Base-by-base conservation (phyloP, 2,113 vertebrate genomes). In the Psittacus erithacus region DNA sequence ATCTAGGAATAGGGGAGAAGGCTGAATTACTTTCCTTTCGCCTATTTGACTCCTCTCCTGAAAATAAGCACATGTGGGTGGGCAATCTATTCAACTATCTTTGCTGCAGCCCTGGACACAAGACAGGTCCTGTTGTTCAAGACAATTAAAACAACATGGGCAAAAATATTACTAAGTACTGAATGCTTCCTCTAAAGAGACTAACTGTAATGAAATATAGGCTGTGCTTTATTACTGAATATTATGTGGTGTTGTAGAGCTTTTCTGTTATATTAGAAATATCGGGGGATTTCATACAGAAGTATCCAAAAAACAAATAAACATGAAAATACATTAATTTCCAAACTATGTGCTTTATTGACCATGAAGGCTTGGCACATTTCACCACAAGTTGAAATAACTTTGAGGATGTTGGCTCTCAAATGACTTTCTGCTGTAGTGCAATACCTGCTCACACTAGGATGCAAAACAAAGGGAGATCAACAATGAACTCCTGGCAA, bases 61-160 rank as follows among this genome's bases (percentile, higher is more conserved):
- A 79, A 70, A 47, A 0, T 2, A 82, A 70, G 38, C 31, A 52
- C 18, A 18, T 0, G 0, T 0, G 0, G 10, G 4, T 33, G 31
- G 44, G 11, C 60, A 53, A 50, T 65, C 63, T 22, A 15, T 25
- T 27, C 74, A 46, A 47, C 46, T n/a, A 7, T 7, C 74, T 74
- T 25, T 44, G 13, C 10, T 80, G 57, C 63, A 83, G 44, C 24
- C 64, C 57, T 27, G 16, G 22, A 70, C 23, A 53, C 0, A 1
- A 79, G 9, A 67, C 1, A 41, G 33, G 27, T 64, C 47, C 73
- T 49, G 18, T 25, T 87, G 33, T 76, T 74, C 1, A 0, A 90
- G 20, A 39, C 14, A 47, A 50, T 41, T n/a, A 35, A 88, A 92
- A 85, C 15, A n/a, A 62, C 7, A 25, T 2, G 3, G 33, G 22